Conservation (phyloP, 1,140 invertebrate species). For the Phenacoccus solenopsis region DNA sequence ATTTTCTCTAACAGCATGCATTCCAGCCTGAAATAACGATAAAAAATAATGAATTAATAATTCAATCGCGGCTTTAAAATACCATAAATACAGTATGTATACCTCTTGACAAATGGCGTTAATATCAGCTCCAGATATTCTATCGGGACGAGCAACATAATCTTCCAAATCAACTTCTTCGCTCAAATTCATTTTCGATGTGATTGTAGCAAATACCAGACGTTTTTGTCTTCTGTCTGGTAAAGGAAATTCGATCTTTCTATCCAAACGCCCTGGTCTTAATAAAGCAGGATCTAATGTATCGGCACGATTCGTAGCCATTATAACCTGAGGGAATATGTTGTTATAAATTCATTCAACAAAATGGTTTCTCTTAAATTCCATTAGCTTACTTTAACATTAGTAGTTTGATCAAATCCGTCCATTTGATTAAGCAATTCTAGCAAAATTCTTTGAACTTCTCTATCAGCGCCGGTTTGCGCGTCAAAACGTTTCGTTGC, state of each 20-base stretch:
- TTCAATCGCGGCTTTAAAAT: not conserved
- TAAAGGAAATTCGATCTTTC: constrained; percentile 98
- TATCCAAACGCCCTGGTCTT: constrained; percentile 90
- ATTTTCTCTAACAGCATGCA: constrained; percentile 97
- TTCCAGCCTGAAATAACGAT: constrained; percentile 52
- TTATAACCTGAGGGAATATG: constrained; percentile 98
- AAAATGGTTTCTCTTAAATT: too few relatives aligned
- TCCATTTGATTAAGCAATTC: constrained; percentile 99
- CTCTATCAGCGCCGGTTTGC: constrained; percentile 96
- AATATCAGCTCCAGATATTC: constrained; percentile 97
- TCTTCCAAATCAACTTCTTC: constrained; percentile 99
- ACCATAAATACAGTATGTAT: constrained; percentile 31
- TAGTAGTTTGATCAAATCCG: constrained; percentile 99
- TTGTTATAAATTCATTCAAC: too few relatives aligned
- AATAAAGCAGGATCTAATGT: constrained; percentile 94
- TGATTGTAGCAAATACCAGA: constrained; percentile 95
- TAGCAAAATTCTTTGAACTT: constrained; percentile 95
- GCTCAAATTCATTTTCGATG: constrained; percentile 97
- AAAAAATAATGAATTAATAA: not conserved
- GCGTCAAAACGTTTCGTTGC: constrained; percentile 98
- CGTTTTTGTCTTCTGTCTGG: constrained; percentile 97
- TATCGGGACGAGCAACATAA: constrained; percentile 94
- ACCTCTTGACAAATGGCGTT: constrained; percentile 99
- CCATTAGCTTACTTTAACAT: constrained; percentile 69
- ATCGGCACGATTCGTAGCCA: constrained; percentile 98